Evolutionary conservation across 2,888 invertebrate genomes (phyloP), one percentile per base, ranked within the genome.

Genomic region (Electrophaes corylata): DNA sequence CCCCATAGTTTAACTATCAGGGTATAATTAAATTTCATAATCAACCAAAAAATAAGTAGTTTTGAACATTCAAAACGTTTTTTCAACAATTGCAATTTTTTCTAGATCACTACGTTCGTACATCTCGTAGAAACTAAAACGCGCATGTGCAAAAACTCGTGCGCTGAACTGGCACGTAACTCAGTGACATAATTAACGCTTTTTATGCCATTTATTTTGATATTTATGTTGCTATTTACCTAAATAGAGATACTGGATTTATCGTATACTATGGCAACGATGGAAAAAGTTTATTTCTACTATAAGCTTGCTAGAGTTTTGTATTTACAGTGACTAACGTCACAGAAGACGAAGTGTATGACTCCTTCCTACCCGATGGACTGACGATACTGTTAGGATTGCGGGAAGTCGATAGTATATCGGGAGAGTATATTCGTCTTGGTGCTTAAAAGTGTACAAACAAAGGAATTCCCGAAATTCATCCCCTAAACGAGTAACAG

Each of bases 61-160:
- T n/a, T n/a, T n/a, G n/a, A n/a, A n/a, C n/a, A n/a, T n/a, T n/a
- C n/a, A n/a, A n/a, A n/a, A n/a, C n/a, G n/a, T n/a, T n/a, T n/a
- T n/a, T n/a, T n/a, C n/a, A n/a, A n/a, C n/a, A n/a, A n/a, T n/a
- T n/a, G n/a, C n/a, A n/a, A n/a, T n/a, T n/a, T n/a, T 48, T n/a
- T 31, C 39, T 39, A 39, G 39, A 39, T 18, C 10, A 6, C 12
- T 50, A n/a, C 26, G 18, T 50, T 59, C 54, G 39, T 10, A 51
- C 55, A 57, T 57, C 50, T 45, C 29, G 60, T 72, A 70, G 73
- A 76, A 78, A 76, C 73, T 70, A 66, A 70, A 56, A 57, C 59
- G 49, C 43, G 63, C 54, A 57, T 20, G 64, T 51, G 62, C 64
- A 76, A 74, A 77, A 78, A 79, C 66, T 53, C 62, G 47, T 50